These are phyloP conservation scores for Pluvialis apricaria DNA, from an alignment of 2,113 vertebrate species.

Conservation along the genomic window DNA sequence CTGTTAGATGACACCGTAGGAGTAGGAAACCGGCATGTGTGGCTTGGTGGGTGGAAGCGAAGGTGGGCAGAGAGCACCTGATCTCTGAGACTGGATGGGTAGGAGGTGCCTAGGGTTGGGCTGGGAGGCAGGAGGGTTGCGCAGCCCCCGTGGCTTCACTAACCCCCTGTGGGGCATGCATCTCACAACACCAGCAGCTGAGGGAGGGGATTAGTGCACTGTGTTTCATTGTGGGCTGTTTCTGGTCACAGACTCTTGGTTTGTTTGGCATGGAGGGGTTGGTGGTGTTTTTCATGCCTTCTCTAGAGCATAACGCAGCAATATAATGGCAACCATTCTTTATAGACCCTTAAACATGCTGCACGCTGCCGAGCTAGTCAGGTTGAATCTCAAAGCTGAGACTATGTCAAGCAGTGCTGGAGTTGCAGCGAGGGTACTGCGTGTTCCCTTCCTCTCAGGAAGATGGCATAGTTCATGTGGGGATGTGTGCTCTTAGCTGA, in stretches of 20 bases:
- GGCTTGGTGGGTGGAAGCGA: not conserved
- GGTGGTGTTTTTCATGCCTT: not conserved
- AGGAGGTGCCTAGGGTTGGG: not conserved
- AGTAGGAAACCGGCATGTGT: not conserved
- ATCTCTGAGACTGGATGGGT: not conserved
- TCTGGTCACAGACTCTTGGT: not conserved
- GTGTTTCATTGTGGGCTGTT: not conserved
- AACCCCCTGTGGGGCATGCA: no score
- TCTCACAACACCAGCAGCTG: not conserved
- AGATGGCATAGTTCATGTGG: accelerated
- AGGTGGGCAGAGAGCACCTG: not conserved
- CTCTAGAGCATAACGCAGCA: not conserved
- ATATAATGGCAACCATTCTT: not conserved
- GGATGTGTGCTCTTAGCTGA: not conserved
- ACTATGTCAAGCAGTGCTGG: not conserved
- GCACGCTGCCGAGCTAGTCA: not conserved
- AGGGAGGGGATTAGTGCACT: not conserved
- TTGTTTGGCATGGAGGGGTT: not conserved
- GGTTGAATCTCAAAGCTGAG: not conserved
- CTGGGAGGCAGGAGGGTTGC: not conserved
- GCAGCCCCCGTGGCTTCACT: accelerated
- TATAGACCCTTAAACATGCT: not conserved
- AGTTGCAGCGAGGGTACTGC: not conserved
- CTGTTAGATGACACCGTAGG: not conserved
- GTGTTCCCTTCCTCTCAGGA: not conserved